Percentiles rank a stretch among this genome's conserved stretches.
Evolutionary conservation across 2,113 vertebrate genomes (phyloP).

Genomic region (Grallaria varia): DNA sequence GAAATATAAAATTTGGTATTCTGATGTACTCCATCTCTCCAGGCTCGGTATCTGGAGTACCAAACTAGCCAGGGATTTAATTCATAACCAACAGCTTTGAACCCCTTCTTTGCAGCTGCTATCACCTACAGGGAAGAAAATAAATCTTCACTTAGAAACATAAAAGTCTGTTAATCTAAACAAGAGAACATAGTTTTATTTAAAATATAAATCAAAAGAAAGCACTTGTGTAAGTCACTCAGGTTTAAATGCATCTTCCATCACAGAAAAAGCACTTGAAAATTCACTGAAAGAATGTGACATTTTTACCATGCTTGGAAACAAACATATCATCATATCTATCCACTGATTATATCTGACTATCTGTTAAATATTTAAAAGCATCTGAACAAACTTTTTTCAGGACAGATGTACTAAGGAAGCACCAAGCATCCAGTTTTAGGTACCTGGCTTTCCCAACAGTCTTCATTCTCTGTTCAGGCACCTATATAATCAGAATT

Average conservation of each 20-base stretch:
- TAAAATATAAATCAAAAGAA: neutral
- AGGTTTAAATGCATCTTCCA: neutral
- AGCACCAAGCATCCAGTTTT: neutral
- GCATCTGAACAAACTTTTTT: neutral
- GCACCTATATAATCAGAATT: neutral
- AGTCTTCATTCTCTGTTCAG: neutral
- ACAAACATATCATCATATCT: neutral
- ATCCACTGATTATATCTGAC: neutral
- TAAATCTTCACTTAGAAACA: neutral
- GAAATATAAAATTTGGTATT: constrained; percentile 85
- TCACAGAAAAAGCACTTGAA: neutral
- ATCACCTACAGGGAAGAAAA: constrained; percentile 81
- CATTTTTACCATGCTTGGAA: neutral
- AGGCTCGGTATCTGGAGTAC: constrained; percentile 89
- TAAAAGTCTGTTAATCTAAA: neutral
- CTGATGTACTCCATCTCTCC: constrained; percentile 86
- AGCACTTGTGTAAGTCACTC: neutral
- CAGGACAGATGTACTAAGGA: neutral
- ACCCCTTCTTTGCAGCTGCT: constrained; percentile 90
- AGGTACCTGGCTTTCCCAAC: neutral
- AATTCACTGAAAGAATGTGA: neutral
- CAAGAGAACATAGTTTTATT: neutral
- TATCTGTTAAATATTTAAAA: neutral
- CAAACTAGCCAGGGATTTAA: constrained; percentile 96
- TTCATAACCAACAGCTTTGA: constrained; percentile 89